Evolutionary conservation across 35 echinoderm and acorn worm species (phyloP).

Genomic region (Chiridota heheva): DNA sequence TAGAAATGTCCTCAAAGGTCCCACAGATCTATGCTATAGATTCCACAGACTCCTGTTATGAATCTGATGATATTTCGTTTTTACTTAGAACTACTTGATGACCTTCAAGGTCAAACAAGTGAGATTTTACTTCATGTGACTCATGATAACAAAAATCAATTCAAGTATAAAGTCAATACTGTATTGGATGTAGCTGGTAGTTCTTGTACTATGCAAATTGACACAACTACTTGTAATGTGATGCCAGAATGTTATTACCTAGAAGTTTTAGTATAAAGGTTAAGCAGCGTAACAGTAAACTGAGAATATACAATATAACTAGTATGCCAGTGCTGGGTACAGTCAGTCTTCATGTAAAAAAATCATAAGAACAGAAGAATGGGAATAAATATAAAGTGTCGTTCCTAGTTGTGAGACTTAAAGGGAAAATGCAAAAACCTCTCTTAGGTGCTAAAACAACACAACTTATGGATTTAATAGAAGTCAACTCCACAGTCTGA

Average conservation of each 20-base stretch:
- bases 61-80: no score
- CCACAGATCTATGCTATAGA: no score
- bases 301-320: conserved; percentile 34
- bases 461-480: conserved; percentile 3
- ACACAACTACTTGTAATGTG: conserved; percentile 41
- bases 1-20: no score
- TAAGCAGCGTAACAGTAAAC: not conserved
- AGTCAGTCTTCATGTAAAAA: conserved; percentile 5
- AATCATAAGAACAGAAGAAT: conserved; percentile 39
- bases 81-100: no score
- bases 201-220: not conserved
- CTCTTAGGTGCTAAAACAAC: not conserved
- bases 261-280: not conserved
- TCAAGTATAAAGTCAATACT: no score
- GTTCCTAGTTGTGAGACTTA: conserved; percentile 3
- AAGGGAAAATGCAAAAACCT: not conserved
- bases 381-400: not conserved
- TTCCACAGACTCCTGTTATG: no score
- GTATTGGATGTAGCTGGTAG: not conserved
- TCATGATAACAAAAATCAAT: no score
- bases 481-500: not conserved
- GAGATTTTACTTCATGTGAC: no score
- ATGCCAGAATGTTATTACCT: conserved; percentile 31
- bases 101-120: no score
- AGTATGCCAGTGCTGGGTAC: conserved; percentile 21